phyloP scores from a whole-genome alignment of 2,113 vertebrate genomes.

The Gopherus flavomarginatus region DNA sequence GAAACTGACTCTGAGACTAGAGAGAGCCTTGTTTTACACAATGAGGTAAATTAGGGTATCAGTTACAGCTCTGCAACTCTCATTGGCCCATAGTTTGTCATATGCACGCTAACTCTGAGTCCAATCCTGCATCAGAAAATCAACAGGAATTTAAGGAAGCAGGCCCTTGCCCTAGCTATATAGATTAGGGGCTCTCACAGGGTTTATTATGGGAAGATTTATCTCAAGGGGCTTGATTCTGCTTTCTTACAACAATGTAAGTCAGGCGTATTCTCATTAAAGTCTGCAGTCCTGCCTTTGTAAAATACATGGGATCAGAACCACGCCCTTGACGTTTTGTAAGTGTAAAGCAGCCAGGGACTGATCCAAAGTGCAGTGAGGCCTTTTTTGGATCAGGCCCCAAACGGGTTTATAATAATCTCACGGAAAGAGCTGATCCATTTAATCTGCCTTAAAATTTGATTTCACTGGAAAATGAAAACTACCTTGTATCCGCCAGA shows the following conservation, averaged over 20 bases:
- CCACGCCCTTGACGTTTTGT: background rate
- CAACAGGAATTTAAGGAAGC: background rate
- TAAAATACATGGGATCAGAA: background rate
- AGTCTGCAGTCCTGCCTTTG: background rate
- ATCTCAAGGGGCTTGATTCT: background rate
- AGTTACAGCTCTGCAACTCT: background rate
- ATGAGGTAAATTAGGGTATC: background rate
- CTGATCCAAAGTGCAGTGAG: background rate
- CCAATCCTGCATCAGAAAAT: background rate
- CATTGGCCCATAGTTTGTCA: background rate
- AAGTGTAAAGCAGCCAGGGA: background rate
- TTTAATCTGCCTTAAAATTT: background rate
- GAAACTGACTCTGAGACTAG: background rate
- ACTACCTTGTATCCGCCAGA: rapidly evolving
- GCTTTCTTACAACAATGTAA: background rate
- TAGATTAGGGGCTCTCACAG: background rate
- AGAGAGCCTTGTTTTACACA: background rate
- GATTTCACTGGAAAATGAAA: background rate
- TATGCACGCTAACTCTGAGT: background rate
- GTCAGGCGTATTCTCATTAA: background rate
- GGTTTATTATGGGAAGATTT: background rate
- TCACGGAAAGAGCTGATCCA: background rate
- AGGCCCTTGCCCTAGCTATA: background rate
- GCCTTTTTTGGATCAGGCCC: background rate
- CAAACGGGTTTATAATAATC: background rate